phyloP scores from a whole-genome alignment of 2,888 invertebrate genomes.

The Fragum fragum region DNA sequence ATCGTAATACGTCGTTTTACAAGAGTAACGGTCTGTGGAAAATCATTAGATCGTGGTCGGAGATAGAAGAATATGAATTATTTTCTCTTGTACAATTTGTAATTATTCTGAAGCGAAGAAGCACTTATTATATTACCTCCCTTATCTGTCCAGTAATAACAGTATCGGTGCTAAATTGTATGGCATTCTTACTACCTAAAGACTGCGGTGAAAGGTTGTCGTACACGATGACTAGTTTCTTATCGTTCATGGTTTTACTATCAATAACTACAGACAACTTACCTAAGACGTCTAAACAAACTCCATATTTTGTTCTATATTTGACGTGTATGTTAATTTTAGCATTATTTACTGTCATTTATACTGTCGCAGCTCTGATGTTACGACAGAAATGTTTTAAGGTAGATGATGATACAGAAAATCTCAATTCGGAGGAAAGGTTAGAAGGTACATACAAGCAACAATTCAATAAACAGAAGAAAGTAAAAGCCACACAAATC shows the following conservation, averaged over 20 bases:
- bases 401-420: too few relatives aligned
- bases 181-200: not conserved
- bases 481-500: too few relatives aligned
- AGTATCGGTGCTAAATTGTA: not conserved
- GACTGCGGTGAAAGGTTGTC: not conserved
- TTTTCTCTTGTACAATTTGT: not conserved
- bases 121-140: not conserved
- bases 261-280: not conserved
- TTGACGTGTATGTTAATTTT: not conserved
- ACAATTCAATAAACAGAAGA: too few relatives aligned
- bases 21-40: not conserved
- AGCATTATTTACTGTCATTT: not conserved
- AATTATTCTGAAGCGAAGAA: not conserved
- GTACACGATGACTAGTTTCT: not conserved
- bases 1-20: not conserved
- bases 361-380: not conserved
- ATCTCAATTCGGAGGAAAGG: too few relatives aligned
- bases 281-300: constrained; percentile 7
- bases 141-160: not conserved
- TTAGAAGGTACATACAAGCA: too few relatives aligned
- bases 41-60: not conserved
- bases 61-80: not conserved
- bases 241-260: not conserved
- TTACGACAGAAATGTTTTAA: not conserved
- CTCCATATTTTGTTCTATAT: not conserved